Evolutionary conservation across 2,113 vertebrate species (phyloP).

Genomic region (Sinosuthora webbiana): DNA sequence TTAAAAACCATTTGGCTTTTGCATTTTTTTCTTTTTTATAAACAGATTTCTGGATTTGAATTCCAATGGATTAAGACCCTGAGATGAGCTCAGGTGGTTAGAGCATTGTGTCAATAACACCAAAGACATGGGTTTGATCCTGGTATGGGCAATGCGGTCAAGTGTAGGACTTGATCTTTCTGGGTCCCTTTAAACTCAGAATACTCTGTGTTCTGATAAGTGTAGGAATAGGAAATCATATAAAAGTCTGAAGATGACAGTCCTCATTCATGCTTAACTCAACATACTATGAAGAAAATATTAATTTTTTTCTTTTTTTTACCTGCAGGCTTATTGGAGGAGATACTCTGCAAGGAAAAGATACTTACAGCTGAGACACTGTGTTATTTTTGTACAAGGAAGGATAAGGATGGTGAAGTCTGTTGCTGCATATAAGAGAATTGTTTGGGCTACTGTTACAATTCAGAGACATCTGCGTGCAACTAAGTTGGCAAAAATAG

Average conservation of each 20-base stretch:
- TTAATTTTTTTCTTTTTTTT: neutral
- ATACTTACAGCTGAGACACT: constrained; percentile 73
- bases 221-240: neutral
- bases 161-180: neutral
- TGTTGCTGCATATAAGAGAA: constrained; percentile 63
- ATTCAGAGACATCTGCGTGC: constrained; percentile 78
- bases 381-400: constrained; percentile 78
- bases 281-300: neutral
- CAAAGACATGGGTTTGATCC: neutral
- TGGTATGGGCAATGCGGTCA: neutral
- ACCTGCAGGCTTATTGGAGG: constrained; percentile 80
- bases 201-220: neutral
- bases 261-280: neutral
- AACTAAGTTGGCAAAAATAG: constrained; percentile 53
- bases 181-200: neutral
- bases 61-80: neutral
- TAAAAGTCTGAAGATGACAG: neutral
- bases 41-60: neutral
- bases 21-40: neutral
- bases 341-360: constrained; percentile 68
- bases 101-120: neutral
- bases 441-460: constrained; percentile 69
- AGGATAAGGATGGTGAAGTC: constrained; percentile 80
- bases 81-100: neutral
- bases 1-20: neutral